Evolutionary conservation across 2,888 invertebrate genomes (phyloP).

Genomic region (Lamellibrachia columna): DNA sequence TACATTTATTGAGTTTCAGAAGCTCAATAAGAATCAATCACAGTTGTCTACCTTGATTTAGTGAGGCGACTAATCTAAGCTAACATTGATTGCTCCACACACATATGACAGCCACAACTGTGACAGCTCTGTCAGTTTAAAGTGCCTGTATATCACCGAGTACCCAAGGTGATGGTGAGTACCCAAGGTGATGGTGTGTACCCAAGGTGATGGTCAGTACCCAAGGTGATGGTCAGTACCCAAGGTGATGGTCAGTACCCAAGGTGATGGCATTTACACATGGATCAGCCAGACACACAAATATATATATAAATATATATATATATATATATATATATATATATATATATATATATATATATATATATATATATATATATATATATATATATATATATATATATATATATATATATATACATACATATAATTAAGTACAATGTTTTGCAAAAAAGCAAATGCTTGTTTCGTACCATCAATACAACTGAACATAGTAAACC

Average conservation of each 20-base stretch:
- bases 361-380: too few species aligned
- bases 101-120: too few species aligned
- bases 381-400: too few species aligned
- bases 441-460: not conserved
- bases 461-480: not conserved
- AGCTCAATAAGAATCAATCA: not conserved
- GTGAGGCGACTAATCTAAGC: not conserved
- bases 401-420: not conserved
- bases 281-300: not conserved
- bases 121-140: not conserved
- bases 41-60: not conserved
- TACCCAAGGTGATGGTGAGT: not conserved
- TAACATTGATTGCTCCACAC: not conserved
- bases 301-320: not conserved
- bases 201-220: not conserved
- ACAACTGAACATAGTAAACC: not conserved
- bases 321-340: too few species aligned
- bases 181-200: not conserved
- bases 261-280: not conserved
- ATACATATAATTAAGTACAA: not conserved
- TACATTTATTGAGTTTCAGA: not conserved
- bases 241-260: not conserved
- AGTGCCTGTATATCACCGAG: not conserved
- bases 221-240: too few species aligned
- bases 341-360: too few species aligned